These are phyloP conservation scores for Platycercus adscitus DNA, from an alignment of 2,113 vertebrate species.

Conservation along the genomic window DNA sequence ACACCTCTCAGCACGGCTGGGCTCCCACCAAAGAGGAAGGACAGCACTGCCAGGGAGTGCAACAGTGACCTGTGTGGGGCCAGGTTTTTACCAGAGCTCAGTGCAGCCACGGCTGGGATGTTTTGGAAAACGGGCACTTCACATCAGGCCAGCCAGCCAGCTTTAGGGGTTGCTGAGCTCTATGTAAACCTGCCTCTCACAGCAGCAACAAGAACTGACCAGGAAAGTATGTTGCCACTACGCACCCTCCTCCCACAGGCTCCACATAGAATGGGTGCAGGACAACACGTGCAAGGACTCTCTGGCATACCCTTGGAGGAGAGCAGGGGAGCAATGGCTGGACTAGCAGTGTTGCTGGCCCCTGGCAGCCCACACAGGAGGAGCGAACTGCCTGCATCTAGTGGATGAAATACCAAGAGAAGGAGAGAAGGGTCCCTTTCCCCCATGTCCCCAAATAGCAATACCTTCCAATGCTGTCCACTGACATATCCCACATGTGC, in stretches of 20 bases:
- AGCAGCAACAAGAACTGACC: background rate
- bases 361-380: background rate
- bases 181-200: background rate
- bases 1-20: background rate
- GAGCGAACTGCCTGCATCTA: rapidly evolving
- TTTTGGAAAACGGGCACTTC: background rate
- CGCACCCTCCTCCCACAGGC: background rate
- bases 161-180: background rate
- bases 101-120: background rate
- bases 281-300: background rate
- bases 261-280: rapidly evolving
- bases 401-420: background rate
- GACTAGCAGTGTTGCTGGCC: background rate
- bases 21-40: background rate
- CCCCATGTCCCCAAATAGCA: background rate
- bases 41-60: background rate
- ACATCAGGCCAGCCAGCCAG: no score
- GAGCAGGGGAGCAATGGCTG: background rate
- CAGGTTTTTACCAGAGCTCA: background rate
- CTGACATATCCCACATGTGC: background rate
- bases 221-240: background rate
- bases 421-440: background rate
- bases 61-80: background rate
- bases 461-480: background rate
- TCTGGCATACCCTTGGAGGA: background rate